A percentile compares a stretch with the other conserved stretches of the same genome.
phyloP scores from a whole-genome alignment of 2,888 invertebrate species.

The Epistrophella euchroma region DNA sequence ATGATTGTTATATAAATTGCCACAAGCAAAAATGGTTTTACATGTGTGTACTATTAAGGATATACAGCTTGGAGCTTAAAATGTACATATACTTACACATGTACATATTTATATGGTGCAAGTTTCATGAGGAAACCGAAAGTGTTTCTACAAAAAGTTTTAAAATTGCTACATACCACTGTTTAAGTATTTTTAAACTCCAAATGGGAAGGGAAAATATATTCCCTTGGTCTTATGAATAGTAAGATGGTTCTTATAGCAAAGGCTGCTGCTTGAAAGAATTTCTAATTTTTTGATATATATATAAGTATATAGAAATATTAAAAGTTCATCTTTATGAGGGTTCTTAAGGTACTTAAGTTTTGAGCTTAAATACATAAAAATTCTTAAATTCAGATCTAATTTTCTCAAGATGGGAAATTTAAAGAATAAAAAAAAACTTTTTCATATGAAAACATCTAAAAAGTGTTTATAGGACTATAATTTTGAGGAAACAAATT shows the following conservation, averaged over 20 bases:
- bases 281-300: not conserved
- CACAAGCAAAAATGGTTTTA: conserved; percentile 52
- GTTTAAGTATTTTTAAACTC: conserved; percentile 4
- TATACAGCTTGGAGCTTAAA: conserved; percentile 7
- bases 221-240: not conserved
- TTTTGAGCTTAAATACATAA: no score
- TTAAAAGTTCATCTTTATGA: not conserved
- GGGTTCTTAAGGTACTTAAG: not conserved
- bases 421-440: no score
- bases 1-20: conserved; percentile 36
- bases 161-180: conserved; percentile 16
- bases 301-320: not conserved
- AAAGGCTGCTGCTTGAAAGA: not conserved
- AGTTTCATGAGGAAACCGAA: conserved; percentile 6
- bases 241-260: not conserved
- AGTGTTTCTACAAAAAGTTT: conserved; percentile 8
- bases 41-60: conserved; percentile 54
- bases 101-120: not conserved
- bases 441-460: no score
- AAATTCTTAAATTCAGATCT: no score
- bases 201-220: not conserved
- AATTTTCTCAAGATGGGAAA: no score
- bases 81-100: not conserved
- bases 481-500: no score
- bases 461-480: no score